These are phyloP conservation scores for Erythrocercus mccallii DNA, from an alignment of 2,113 vertebrate genomes.

Conservation along the genomic window DNA sequence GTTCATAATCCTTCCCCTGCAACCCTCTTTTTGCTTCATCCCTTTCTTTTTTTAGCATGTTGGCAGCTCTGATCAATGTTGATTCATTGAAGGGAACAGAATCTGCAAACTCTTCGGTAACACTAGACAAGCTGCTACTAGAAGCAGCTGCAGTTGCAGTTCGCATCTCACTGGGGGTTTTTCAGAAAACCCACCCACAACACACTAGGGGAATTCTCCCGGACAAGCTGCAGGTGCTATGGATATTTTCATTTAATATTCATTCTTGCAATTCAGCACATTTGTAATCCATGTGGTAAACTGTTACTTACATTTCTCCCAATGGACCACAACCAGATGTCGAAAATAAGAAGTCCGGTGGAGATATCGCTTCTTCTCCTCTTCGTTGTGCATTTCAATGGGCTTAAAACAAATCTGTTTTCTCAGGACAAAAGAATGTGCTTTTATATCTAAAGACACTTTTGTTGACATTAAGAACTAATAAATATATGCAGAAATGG, in stretches of 20 bases:
- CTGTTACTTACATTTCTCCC: slow-evolving; percentile 80
- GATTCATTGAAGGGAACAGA: slow-evolving; percentile 64
- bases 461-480: slow-evolving; percentile 70
- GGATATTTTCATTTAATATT: slow-evolving; percentile 86
- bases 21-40: neutral
- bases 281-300: slow-evolving; percentile 84
- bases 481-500: slow-evolving; percentile 62
- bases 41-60: neutral
- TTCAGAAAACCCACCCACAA: slow-evolving; percentile 76
- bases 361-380: slow-evolving; percentile 58
- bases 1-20: slow-evolving; percentile 30
- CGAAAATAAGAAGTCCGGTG: slow-evolving; percentile 60
- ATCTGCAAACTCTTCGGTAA: slow-evolving; percentile 67
- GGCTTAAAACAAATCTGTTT: slow-evolving; percentile 69
- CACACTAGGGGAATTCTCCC: slow-evolving; percentile 74
- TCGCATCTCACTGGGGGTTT: slow-evolving; percentile 69
- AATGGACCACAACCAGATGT: slow-evolving; percentile 65
- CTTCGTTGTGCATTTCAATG: slow-evolving; percentile 67
- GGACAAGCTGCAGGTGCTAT: slow-evolving; percentile 83
- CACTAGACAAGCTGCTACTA: slow-evolving; percentile 72
- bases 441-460: slow-evolving; percentile 54
- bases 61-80: slow-evolving; percentile 55
- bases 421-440: slow-evolving; percentile 58
- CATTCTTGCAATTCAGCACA: slow-evolving; percentile 86
- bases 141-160: slow-evolving; percentile 75